phyloP scores from a whole-genome alignment of 2,113 vertebrate species.

The Lophotis ruficrista region DNA sequence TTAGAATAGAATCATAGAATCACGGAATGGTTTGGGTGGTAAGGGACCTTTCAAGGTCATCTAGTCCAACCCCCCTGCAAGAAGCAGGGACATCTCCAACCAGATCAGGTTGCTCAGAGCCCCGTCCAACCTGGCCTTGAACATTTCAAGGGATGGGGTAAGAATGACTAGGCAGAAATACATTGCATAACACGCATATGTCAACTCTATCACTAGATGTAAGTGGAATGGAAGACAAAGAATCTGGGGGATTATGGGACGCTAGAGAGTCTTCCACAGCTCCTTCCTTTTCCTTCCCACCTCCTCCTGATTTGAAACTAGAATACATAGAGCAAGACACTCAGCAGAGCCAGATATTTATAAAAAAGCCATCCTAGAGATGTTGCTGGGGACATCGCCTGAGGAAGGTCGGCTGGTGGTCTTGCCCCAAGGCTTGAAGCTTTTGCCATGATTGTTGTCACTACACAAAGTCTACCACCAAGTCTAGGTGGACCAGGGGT shows the following conservation, averaged over 20 bases:
- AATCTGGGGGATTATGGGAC: background rate
- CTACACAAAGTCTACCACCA: background rate
- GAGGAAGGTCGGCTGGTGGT: background rate
- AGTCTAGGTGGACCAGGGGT: background rate
- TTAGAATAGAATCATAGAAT: background rate
- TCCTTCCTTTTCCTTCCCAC: background rate
- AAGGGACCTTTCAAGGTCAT: no score
- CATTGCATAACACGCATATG: fast-evolving
- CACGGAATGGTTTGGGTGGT: no score
- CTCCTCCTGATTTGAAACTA: background rate
- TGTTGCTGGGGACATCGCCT: background rate
- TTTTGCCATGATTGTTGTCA: background rate
- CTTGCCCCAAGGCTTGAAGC: background rate
- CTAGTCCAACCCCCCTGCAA: no score
- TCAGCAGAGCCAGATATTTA: background rate
- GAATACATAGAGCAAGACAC: background rate
- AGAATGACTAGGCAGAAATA: background rate
- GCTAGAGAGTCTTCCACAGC: background rate
- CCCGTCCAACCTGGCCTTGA: no score
- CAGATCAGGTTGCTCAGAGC: no score
- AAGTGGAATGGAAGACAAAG: background rate
- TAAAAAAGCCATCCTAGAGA: background rate
- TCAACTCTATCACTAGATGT: background rate
- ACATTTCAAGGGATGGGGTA: background rate
- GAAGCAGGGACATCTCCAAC: no score